Percentiles rank a stretch among this genome's conserved stretches.
phyloP scores from a whole-genome alignment of 2,888 invertebrate genomes.

The Choreutis nemorana region DNA sequence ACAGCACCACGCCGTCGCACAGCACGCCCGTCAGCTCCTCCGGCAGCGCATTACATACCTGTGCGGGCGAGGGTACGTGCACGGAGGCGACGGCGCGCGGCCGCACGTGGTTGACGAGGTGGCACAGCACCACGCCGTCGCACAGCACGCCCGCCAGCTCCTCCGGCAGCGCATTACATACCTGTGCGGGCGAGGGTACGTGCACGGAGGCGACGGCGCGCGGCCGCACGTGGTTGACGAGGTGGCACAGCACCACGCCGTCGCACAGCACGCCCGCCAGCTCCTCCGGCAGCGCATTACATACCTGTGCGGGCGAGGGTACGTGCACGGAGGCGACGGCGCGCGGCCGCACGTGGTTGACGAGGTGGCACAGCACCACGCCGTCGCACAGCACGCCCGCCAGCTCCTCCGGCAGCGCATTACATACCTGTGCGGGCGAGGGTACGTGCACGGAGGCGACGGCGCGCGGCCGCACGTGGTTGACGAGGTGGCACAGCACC shows the following conservation, averaged over 20 bases:
- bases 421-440: conserved; percentile 82
- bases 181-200: conserved; percentile 92
- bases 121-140: conserved; percentile 94
- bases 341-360: conserved; percentile 90
- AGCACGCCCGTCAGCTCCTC: conserved; percentile 85
- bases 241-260: conserved; percentile 93
- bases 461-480: conserved; percentile 89
- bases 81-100: conserved; percentile 92
- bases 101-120: conserved; percentile 91
- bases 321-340: conserved; percentile 95
- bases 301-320: conserved; percentile 89
- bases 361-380: conserved; percentile 92
- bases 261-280: conserved; percentile 86
- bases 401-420: conserved; percentile 85
- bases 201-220: conserved; percentile 93
- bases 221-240: conserved; percentile 92
- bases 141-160: conserved; percentile 85
- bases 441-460: conserved; percentile 96
- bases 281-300: conserved; percentile 80
- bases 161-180: conserved; percentile 77
- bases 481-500: conserved; percentile 92
- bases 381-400: conserved; percentile 89
- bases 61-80: conserved; percentile 92
- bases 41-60: conserved; percentile 80
- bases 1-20: conserved; percentile 92